These are phyloP conservation scores for Amphiprion clarkii DNA, from an alignment of 2,797 vertebrate genomes.

Conservation along the genomic window DNA sequence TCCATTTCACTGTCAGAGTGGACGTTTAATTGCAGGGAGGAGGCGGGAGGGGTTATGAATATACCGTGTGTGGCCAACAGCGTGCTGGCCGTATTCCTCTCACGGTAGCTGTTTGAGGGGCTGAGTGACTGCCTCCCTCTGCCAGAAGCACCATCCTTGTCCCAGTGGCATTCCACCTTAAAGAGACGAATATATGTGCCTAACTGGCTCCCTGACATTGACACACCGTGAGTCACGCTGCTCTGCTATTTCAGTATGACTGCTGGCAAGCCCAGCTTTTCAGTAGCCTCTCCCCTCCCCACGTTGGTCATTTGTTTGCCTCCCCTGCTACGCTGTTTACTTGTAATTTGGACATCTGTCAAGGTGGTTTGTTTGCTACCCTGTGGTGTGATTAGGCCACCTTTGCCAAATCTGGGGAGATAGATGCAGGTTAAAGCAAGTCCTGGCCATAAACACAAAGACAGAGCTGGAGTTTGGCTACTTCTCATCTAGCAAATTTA, in stretches of 20 bases:
- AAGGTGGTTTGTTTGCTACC: conserved; percentile 76
- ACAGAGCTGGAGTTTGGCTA: conserved; percentile 58
- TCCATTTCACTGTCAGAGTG: conserved; percentile 48
- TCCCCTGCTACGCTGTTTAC: conserved; percentile 74
- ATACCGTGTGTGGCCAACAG: conserved; percentile 16
- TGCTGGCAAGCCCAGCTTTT: conserved; percentile 57
- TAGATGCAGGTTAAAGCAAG: conserved; percentile 63
- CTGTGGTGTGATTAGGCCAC: conserved; percentile 70
- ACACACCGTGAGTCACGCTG: conserved; percentile 75
- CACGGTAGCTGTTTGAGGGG: conserved; percentile 56
- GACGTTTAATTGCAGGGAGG: conserved; percentile 57
- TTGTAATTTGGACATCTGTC: conserved; percentile 84
- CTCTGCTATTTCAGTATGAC: conserved; percentile 68
- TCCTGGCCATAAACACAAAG: conserved; percentile 59
- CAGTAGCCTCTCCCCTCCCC: conserved; percentile 49
- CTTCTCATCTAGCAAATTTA: conserved; percentile 47
- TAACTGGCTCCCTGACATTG: conserved; percentile 75
- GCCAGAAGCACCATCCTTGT: conserved; percentile 65
- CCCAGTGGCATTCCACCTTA: conserved; percentile 71
- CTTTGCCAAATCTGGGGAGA: conserved; percentile 76
- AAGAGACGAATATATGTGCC: conserved; percentile 74
- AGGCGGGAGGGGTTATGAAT: conserved; percentile 31
- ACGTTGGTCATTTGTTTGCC: conserved; percentile 75
- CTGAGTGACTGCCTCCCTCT: conserved; percentile 67
- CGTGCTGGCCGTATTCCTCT: conserved; percentile 50